Conservation (phyloP, 2,113 vertebrate genomes). For the Ammodytes dubius region DNA sequence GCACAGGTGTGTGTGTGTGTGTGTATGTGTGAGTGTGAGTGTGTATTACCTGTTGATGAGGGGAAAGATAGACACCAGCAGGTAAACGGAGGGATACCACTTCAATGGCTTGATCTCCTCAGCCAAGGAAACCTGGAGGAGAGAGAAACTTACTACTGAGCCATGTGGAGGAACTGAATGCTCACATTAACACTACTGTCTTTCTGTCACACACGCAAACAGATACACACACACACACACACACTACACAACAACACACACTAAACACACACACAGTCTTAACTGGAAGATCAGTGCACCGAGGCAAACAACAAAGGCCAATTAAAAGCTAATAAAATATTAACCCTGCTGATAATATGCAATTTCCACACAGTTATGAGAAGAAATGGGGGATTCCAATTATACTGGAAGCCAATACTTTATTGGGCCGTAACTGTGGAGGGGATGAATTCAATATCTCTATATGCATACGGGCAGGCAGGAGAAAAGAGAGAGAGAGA, state of each 20-base stretch:
- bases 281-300: conserved; percentile 53
- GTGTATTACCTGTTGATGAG: conserved; percentile 88
- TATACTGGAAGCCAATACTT: conserved; percentile 65
- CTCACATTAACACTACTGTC: conserved; percentile 15
- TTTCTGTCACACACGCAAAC: neutral
- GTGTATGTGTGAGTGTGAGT: conserved; percentile 8
- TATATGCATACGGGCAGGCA: conserved; percentile 41
- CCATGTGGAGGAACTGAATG: conserved; percentile 21
- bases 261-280: conserved; percentile 44
- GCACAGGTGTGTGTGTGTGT: conserved; percentile 32
- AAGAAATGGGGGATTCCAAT: conserved; percentile 68
- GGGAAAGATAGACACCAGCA: conserved; percentile 86
- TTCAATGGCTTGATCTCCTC: conserved; percentile 86
- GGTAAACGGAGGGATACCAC: conserved; percentile 86
- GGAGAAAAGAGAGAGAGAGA: neutral
- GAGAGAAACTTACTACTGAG: conserved; percentile 40
- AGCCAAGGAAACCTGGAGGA: conserved; percentile 83
- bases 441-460: conserved; percentile 67
- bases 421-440: conserved; percentile 41
- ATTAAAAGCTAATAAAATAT: conserved; percentile 80
- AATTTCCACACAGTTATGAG: conserved; percentile 73
- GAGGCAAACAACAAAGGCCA: conserved; percentile 74
- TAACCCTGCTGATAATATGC: conserved; percentile 76
- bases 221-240: neutral
- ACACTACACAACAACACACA: conserved; percentile 33